phyloP scores from a whole-genome alignment of 2,113 vertebrate species.

The Ptilorrhoa leucosticta region DNA sequence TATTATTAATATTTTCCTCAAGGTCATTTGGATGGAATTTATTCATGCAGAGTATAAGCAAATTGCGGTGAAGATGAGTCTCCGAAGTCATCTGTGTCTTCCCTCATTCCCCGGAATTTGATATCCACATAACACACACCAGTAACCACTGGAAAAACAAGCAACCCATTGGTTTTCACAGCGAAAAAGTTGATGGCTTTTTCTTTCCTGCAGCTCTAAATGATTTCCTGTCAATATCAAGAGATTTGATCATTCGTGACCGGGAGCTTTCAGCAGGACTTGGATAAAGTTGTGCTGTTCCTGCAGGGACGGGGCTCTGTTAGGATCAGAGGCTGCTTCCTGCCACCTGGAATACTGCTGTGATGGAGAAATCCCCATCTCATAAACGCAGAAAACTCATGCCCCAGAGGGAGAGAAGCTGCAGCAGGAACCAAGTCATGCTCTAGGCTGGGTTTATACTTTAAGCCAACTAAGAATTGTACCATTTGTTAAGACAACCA shows the following conservation, averaged over 20 bases:
- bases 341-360: background rate
- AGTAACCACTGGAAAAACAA: background rate
- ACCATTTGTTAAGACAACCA: background rate
- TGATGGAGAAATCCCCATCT: background rate
- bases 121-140: background rate
- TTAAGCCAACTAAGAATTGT: background rate
- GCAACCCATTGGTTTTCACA: background rate
- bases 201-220: background rate
- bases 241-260: background rate
- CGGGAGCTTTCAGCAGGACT: background rate
- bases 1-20: slow-evolving; percentile 27
- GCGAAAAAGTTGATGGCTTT: background rate
- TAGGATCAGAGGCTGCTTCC: background rate
- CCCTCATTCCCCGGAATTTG: background rate
- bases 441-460: background rate
- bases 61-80: background rate
- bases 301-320: background rate
- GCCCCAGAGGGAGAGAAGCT: background rate
- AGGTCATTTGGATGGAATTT: slow-evolving; percentile 7
- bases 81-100: background rate
- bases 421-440: rapidly evolving
- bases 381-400: background rate
- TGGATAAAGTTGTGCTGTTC: background rate
- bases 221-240: background rate
- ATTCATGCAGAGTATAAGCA: background rate